A percentile compares a stretch with the other conserved stretches of the same genome.
phyloP scores from a whole-genome alignment of 1,140 invertebrate genomes.

The Pseudomyrmex dendroicus region DNA sequence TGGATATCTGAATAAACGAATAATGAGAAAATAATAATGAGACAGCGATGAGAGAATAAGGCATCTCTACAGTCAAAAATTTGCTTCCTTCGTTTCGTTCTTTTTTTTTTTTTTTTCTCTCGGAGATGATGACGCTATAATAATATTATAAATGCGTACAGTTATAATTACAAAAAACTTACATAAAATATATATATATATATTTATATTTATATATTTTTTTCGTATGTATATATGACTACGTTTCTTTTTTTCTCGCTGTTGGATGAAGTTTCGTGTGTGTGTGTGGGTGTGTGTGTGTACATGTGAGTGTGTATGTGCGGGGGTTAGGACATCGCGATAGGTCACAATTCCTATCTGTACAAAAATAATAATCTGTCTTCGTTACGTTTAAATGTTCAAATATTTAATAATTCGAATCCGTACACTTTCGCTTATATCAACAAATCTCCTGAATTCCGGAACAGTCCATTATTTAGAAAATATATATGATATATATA shows the following conservation, averaged over 20 bases:
- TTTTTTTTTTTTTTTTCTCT: not conserved
- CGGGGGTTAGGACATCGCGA: constrained; percentile 38
- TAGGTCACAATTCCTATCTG: constrained; percentile 61
- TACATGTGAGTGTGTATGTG: not conserved
- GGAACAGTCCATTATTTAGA: constrained; percentile 77
- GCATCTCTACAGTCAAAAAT: constrained; percentile 14
- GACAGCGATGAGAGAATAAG: not conserved
- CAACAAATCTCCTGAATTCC: constrained; percentile 73
- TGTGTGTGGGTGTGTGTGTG: too few species aligned
- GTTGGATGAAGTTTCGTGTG: constrained; percentile 8
- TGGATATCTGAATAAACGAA: not conserved
- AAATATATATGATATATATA: constrained; percentile 75
- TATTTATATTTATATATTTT: too few species aligned
- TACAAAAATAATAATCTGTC: constrained; percentile 75
- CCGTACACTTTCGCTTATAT: constrained; percentile 57
- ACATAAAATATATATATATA: constrained; percentile 34
- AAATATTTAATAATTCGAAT: constrained; percentile 65
- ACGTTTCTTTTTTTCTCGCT: constrained; percentile 22
- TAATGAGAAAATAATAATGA: constrained; percentile 17
- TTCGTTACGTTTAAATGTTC: constrained; percentile 66
- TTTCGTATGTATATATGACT: constrained; percentile 11
- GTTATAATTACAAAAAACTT: constrained; percentile 52
- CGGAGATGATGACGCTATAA: constrained; percentile 5
- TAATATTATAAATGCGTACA: not conserved
- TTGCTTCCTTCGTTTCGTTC: not conserved